Evolutionary conservation across 2,888 invertebrate genomes (phyloP).

Genomic region (Slavum lentiscoides): DNA sequence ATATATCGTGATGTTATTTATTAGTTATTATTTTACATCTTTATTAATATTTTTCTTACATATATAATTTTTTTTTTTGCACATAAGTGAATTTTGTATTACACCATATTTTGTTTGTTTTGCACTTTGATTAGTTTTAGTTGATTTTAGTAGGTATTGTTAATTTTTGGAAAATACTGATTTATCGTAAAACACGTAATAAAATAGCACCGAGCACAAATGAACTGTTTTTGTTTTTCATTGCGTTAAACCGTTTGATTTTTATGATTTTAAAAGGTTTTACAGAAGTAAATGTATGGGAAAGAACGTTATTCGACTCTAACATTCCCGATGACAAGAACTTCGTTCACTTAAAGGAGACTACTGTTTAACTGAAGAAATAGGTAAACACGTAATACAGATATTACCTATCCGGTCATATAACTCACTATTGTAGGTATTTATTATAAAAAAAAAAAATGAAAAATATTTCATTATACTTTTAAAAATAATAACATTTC

Average conservation of each 20-base stretch:
- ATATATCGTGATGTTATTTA: neutral
- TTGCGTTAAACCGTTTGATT: conserved; percentile 31
- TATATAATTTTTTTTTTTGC: conserved; percentile 5
- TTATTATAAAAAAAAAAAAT: too few species aligned
- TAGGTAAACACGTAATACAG: conserved; percentile 24
- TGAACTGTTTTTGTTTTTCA: conserved; percentile 7
- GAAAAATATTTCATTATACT: too few species aligned
- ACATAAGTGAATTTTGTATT: conserved; percentile 10
- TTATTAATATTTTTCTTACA: neutral
- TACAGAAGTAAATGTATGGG: conserved; percentile 48
- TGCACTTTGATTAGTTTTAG: conserved; percentile 34
- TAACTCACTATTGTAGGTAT: too few species aligned
- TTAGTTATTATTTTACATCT: neutral
- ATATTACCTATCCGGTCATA: neutral
- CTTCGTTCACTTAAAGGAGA: conserved; percentile 48
- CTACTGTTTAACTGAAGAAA: conserved; percentile 42
- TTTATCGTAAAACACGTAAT: conserved; percentile 16
- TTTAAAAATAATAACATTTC: too few species aligned
- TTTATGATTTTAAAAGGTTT: conserved; percentile 51
- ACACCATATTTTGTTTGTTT: conserved; percentile 29
- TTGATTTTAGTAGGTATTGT: conserved; percentile 13
- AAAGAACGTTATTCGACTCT: conserved; percentile 38
- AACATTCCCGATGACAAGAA: conserved; percentile 25
- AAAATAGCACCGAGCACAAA: conserved; percentile 40
- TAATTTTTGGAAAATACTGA: conserved; percentile 17